These are phyloP conservation scores for Parus major DNA, from an alignment of 2,113 vertebrate species.

Conservation along the genomic window DNA sequence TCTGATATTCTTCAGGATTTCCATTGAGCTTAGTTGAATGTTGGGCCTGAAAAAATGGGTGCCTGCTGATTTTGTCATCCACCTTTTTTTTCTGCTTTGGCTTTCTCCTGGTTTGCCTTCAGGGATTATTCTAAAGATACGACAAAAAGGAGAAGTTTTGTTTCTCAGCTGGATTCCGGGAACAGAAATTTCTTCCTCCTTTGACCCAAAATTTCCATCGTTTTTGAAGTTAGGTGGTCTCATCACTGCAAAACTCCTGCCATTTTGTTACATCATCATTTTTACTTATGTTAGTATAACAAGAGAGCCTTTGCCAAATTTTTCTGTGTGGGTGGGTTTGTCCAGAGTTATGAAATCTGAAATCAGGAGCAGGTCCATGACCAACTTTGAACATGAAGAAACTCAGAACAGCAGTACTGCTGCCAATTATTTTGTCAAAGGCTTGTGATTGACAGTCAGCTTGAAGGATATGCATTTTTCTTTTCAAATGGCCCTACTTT, in stretches of 20 bases:
- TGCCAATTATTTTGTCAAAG: background rate
- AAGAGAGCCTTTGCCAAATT: background rate
- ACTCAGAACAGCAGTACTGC: background rate
- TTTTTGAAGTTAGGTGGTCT: background rate
- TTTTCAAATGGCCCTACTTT: background rate
- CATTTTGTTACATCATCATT: background rate
- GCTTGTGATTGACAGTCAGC: background rate
- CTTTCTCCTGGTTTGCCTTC: background rate
- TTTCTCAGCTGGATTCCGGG: background rate
- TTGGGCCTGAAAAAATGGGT: background rate
- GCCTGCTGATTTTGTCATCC: background rate
- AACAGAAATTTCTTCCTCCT: background rate
- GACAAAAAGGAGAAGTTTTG: background rate
- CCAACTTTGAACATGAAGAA: background rate
- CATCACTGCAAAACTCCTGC: background rate
- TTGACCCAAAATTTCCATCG: background rate
- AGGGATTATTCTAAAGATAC: background rate
- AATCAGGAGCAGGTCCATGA: background rate
- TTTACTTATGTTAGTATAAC: background rate
- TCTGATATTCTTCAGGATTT: background rate
- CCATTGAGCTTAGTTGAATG: background rate
- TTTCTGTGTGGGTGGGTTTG: background rate
- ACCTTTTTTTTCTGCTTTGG: background rate
- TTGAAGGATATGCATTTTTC: background rate
- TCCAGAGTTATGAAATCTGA: background rate